Conservation (phyloP, 2,113 vertebrate genomes). For the Stigmatopora argus region DNA sequence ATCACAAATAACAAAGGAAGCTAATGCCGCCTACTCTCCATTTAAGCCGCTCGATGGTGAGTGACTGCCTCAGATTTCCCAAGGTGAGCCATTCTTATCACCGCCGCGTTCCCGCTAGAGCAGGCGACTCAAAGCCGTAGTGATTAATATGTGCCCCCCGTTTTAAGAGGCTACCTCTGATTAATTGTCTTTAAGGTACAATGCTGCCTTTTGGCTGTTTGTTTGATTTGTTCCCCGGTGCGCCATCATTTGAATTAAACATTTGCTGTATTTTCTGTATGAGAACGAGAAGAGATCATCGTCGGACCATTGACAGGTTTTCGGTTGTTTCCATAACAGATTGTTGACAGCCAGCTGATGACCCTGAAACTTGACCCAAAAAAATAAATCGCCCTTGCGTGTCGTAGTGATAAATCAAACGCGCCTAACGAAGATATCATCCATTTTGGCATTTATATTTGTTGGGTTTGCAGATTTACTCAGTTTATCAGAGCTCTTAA, state of each 20-base stretch:
- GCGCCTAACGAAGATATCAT: constrained; percentile 38
- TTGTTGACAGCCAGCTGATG: constrained; percentile 68
- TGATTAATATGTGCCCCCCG: constrained; percentile 63
- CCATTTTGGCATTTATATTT: constrained; percentile 33
- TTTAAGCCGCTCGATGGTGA: constrained; percentile 70
- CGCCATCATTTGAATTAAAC: constrained; percentile 63
- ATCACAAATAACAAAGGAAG: constrained; percentile 53
- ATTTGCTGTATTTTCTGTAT: constrained; percentile 58
- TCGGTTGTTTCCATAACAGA: constrained; percentile 62
- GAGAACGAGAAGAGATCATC: constrained; percentile 66
- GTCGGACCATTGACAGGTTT: constrained; percentile 58
- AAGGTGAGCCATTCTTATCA: constrained; percentile 64
- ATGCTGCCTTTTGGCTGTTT: constrained; percentile 65
- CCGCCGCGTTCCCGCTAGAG: constrained; percentile 38
- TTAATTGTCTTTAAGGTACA: constrained; percentile 71
- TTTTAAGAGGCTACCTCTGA: constrained; percentile 68
- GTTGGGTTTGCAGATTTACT: constrained; percentile 48
- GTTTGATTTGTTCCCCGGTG: constrained; percentile 52
- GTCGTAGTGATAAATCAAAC: constrained; percentile 69
- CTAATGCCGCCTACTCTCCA: constrained; percentile 70
- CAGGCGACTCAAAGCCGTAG: constrained; percentile 53
- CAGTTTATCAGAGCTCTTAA: constrained; percentile 52
- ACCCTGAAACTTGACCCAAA: constrained; percentile 67
- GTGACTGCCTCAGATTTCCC: constrained; percentile 68
- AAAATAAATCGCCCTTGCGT: constrained; percentile 65